A percentile compares a stretch with the other conserved stretches of the same genome.
Evolutionary conservation across 2,888 invertebrate genomes (phyloP).

Genomic region (Ormyrus labotus): DNA sequence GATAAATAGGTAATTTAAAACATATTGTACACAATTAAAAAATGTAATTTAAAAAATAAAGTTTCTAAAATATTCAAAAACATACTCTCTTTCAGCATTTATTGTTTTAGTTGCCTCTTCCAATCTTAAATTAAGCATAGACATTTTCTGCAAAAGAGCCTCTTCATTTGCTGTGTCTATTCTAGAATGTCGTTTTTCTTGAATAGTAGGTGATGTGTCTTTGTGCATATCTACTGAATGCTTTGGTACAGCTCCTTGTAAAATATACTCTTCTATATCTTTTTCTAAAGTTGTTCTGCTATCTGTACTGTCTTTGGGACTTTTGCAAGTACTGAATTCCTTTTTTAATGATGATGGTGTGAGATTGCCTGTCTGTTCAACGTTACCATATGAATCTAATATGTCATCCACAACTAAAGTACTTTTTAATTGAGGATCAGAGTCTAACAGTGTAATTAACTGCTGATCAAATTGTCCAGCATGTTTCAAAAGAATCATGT

Average conservation of each 20-base stretch:
- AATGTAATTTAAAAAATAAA: constrained; percentile 14
- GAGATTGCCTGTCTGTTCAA: constrained; percentile 58
- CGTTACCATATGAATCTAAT: constrained; percentile 67
- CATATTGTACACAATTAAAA: not conserved
- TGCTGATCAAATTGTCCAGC: constrained; percentile 82
- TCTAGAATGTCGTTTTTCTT: constrained; percentile 66
- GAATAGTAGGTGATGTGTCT: constrained; percentile 70
- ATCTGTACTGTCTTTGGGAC: constrained; percentile 56
- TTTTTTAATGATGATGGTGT: constrained; percentile 46
- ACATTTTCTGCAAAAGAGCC: constrained; percentile 80
- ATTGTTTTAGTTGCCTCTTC: constrained; percentile 87
- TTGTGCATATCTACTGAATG: constrained; percentile 77
- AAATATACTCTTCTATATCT: constrained; percentile 80
- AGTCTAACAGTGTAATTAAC: constrained; percentile 70
- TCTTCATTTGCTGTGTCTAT: constrained; percentile 80
- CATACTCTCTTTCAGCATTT: constrained; percentile 85
- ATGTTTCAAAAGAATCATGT: constrained; percentile 82
- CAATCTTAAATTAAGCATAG: constrained; percentile 82
- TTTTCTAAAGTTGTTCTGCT: constrained; percentile 61
- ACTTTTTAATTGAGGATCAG: constrained; percentile 69
- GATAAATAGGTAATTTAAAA: constrained; percentile 23
- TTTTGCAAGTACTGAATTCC: constrained; percentile 56
- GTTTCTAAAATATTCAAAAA: constrained; percentile 52
- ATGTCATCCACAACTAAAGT: constrained; percentile 68
- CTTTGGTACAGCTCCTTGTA: constrained; percentile 82